phyloP scores from a whole-genome alignment of 2,113 vertebrate genomes.

The Cygnus atratus region DNA sequence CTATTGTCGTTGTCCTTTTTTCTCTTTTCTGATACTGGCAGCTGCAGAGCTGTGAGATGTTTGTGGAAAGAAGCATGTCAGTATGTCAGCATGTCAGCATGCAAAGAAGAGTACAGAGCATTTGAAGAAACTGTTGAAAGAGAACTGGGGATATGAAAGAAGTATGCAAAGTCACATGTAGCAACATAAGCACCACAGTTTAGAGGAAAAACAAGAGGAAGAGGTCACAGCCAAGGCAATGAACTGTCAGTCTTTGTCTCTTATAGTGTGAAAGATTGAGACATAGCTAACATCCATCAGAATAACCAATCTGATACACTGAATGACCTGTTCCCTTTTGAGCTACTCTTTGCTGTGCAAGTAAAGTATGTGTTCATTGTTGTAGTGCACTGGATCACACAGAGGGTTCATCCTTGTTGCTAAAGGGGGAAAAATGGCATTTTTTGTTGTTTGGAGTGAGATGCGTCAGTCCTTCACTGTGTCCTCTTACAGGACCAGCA shows the following conservation, averaged over 20 bases:
- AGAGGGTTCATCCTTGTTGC: not conserved
- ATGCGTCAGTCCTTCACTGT: not conserved
- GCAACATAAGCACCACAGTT: not conserved
- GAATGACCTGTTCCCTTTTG: not conserved
- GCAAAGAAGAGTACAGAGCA: not conserved
- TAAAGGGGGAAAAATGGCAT: not conserved
- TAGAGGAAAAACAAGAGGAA: not conserved
- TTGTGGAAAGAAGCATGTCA: not conserved
- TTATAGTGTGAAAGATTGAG: not conserved
- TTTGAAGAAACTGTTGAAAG: not conserved
- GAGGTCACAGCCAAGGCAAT: not conserved
- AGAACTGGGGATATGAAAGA: not conserved
- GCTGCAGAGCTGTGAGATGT: not conserved
- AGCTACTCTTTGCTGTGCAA: not conserved
- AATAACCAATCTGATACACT: not conserved
- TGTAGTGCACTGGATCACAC: not conserved
- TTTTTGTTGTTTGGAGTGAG: not conserved
- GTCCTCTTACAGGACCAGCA: fast-evolving
- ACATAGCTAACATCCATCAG: not conserved
- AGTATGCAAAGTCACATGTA: not conserved
- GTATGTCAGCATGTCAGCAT: not conserved
- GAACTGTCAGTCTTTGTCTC: not conserved
- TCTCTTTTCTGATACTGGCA: not conserved
- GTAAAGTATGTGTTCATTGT: not conserved
- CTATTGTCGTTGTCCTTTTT: not conserved